Evolutionary conservation across 2,797 vertebrate genomes (phyloP).

Genomic region (Gallinago nigripennis): DNA sequence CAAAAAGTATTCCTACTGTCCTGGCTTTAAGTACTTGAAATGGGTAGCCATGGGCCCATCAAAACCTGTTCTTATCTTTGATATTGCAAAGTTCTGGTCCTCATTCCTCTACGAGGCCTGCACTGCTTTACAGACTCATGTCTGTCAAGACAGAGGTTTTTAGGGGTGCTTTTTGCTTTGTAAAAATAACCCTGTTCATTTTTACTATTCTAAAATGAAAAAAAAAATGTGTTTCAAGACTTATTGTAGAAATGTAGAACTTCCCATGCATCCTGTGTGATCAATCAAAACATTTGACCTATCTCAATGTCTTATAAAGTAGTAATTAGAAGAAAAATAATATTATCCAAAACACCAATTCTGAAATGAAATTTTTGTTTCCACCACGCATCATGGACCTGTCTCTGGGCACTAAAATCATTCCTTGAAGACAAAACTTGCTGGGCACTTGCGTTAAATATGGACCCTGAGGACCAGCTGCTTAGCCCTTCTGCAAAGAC

Average conservation of each 20-base stretch:
- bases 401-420: background rate
- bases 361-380: background rate
- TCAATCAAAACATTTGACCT: background rate
- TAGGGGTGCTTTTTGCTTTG: background rate
- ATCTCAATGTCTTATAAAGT: background rate
- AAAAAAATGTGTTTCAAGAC: background rate
- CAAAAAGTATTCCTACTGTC: background rate
- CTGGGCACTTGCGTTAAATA: background rate
- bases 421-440: background rate
- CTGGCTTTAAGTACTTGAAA: background rate
- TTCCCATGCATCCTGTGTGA: rapidly evolving
- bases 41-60: no score
- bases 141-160: background rate
- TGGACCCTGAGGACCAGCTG: background rate
- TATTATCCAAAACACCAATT: background rate
- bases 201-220: background rate
- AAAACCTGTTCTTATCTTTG: background rate
- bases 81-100: background rate
- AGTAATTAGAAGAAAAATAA: background rate
- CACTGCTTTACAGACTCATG: background rate
- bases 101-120: background rate
- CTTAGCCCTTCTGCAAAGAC: background rate
- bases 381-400: no score
- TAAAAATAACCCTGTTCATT: background rate
- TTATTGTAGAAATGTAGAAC: background rate